Evolutionary conservation across 2,888 invertebrate species (phyloP).

Genomic region (Philopedon plagiatum): DNA sequence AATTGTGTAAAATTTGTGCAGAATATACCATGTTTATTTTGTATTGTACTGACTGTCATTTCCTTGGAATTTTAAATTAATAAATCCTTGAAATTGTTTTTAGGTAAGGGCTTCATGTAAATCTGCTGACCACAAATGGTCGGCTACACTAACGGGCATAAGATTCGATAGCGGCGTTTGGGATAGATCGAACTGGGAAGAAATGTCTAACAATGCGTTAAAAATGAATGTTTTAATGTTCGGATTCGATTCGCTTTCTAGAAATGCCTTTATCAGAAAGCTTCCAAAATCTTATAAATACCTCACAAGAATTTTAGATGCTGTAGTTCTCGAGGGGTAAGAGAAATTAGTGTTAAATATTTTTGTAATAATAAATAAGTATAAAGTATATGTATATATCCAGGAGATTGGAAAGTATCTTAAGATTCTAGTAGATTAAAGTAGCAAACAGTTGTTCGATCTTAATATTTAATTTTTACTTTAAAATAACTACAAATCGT

Average conservation of each 20-base stretch:
- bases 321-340: constrained; percentile 79
- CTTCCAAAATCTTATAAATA: constrained; percentile 83
- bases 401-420: too few species aligned
- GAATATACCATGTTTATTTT: too few species aligned
- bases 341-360: too few species aligned
- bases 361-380: too few species aligned
- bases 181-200: constrained; percentile 69
- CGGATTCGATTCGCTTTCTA: constrained; percentile 91
- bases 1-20: too few species aligned
- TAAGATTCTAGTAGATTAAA: too few species aligned
- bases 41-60: too few species aligned
- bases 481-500: too few species aligned
- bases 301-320: constrained; percentile 74
- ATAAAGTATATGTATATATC: too few species aligned
- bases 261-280: constrained; percentile 84
- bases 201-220: constrained; percentile 69
- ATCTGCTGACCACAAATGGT: constrained; percentile 74
- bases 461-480: too few species aligned
- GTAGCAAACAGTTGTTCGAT: too few species aligned
- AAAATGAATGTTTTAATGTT: constrained; percentile 85
- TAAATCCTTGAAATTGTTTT: background rate
- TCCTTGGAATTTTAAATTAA: too few species aligned
- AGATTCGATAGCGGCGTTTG: constrained; percentile 68
- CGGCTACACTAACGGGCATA: constrained; percentile 77
- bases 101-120: constrained; percentile 77